Percentiles rank a stretch among this genome's conserved stretches.
These are phyloP conservation scores for Macrotrachela quadricornifera DNA, from an alignment of 1,140 invertebrate species.

Conservation along the genomic window DNA sequence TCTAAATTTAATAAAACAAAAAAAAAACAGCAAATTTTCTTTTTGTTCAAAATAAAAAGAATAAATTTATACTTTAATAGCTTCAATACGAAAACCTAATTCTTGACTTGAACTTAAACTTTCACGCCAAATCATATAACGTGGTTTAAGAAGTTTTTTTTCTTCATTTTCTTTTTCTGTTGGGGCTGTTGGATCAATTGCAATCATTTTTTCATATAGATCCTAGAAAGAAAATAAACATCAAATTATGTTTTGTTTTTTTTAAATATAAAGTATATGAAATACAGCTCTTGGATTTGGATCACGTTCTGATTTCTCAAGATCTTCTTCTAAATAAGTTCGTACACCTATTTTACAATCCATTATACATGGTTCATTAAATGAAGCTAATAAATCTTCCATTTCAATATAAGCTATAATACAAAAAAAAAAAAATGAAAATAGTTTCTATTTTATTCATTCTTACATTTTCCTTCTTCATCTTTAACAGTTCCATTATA, in stretches of 20 bases:
- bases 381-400: constrained; percentile 71
- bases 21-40: no score
- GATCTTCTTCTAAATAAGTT: constrained; percentile 78
- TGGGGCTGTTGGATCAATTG: constrained; percentile 68
- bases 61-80: constrained; percentile 45
- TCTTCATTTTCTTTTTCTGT: constrained; percentile 64
- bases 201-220: constrained; percentile 95
- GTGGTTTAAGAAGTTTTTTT: constrained; percentile 72
- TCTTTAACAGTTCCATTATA: neutral
- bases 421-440: neutral
- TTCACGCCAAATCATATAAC: constrained; percentile 93
- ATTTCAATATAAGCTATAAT: constrained; percentile 51
- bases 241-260: no score
- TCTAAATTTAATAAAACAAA: neutral
- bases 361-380: constrained; percentile 75
- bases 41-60: neutral
- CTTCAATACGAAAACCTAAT: constrained; percentile 83
- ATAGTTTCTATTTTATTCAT: neutral
- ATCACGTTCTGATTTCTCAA: constrained; percentile 57
- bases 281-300: constrained; percentile 54
- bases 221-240: constrained; percentile 34
- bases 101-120: constrained; percentile 77
- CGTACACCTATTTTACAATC: constrained; percentile 84
- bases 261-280: no score
- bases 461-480: neutral